Conservation (phyloP, 2,888 invertebrate genomes). For the Macaria notata region DNA sequence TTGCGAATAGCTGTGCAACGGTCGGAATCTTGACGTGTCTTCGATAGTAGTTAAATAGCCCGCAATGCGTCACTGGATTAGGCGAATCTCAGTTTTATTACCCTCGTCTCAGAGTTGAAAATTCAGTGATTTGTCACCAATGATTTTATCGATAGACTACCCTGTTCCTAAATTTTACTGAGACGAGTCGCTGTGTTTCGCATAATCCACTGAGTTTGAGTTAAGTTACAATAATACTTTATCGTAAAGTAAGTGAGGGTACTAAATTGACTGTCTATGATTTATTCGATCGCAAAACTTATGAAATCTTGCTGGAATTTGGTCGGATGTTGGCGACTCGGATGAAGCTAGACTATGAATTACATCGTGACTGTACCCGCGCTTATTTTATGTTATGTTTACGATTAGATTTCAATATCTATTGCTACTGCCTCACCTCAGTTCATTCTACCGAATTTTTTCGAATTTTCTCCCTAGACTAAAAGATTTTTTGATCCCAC, state of each 20-base stretch:
- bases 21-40: constrained; percentile 63
- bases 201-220: constrained; percentile 65
- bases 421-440: constrained; percentile 55
- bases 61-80: constrained; percentile 64
- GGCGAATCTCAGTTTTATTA: constrained; percentile 55
- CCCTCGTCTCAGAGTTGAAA: constrained; percentile 60
- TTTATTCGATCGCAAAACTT: background rate
- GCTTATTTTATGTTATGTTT: constrained; percentile 14
- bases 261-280: background rate
- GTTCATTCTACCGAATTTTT: constrained; percentile 54
- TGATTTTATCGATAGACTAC: constrained; percentile 73
- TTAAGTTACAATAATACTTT: constrained; percentile 33
- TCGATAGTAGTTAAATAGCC: constrained; percentile 62
- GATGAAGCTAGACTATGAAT: no score
- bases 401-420: constrained; percentile 33
- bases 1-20: constrained; percentile 21
- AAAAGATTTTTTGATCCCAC: constrained; percentile 33
- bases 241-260: constrained; percentile 17
- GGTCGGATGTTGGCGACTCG: no score
- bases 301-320: no score
- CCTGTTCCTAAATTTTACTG: constrained; percentile 72
- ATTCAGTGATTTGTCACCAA: constrained; percentile 79
- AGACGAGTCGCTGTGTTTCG: constrained; percentile 58
- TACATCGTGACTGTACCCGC: constrained; percentile 6
- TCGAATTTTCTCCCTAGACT: constrained; percentile 32